Evolutionary conservation across 2,797 vertebrate genomes (phyloP).

Genomic region (Lemur catta): DNA sequence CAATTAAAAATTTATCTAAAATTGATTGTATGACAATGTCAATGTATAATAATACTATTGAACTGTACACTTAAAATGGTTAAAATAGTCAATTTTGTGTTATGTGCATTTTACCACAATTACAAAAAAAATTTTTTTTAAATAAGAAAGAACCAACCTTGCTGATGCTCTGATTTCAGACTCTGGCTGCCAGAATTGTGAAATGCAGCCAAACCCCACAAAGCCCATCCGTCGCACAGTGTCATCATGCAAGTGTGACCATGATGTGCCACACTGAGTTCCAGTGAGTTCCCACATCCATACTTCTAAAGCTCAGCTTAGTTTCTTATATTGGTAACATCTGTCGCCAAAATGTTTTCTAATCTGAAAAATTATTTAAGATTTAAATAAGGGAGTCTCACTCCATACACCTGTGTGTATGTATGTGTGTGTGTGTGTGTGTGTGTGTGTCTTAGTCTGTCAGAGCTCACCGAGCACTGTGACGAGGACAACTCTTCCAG

Average conservation of each 20-base stretch:
- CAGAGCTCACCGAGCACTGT: neutral
- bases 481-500: neutral
- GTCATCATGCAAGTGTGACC: neutral
- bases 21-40: neutral
- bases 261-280: neutral
- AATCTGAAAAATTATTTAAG: neutral
- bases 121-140: neutral
- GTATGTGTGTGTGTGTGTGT: too few relatives aligned
- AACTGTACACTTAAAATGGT: neutral
- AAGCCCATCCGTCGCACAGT: neutral
- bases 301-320: neutral
- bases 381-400: neutral
- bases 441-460: neutral
- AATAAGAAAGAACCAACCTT: neutral
- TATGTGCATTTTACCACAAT: neutral
- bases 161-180: neutral
- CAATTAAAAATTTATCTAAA: neutral
- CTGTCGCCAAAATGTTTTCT: neutral
- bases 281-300: neutral
- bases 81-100: neutral
- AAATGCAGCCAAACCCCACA: neutral
- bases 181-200: neutral
- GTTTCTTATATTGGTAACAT: neutral
- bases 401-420: neutral
- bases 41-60: neutral